These are phyloP conservation scores for Chiroxiphia lanceolata DNA, from an alignment of 2,797 vertebrate species.

Conservation along the genomic window DNA sequence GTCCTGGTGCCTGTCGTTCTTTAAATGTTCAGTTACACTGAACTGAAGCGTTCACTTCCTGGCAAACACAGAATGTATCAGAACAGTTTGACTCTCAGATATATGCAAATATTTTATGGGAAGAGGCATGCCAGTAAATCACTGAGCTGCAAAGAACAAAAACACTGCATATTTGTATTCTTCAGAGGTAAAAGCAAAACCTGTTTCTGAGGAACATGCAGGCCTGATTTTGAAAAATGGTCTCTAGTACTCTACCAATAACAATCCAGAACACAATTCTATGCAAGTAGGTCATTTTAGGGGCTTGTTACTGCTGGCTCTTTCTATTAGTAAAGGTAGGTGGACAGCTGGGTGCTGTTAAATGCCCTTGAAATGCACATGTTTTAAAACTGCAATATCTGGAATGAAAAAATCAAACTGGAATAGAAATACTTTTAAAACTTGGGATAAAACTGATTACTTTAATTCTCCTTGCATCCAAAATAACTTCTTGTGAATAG, in stretches of 20 bases:
- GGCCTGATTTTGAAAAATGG: conserved; percentile 14
- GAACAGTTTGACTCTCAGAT: conserved; percentile 60
- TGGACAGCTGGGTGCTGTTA: neutral
- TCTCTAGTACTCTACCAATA: neutral
- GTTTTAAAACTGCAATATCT: neutral
- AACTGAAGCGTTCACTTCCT: conserved; percentile 47
- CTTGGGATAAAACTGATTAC: neutral
- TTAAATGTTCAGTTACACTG: conserved; percentile 41
- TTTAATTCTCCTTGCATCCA: no score
- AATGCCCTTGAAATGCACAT: neutral
- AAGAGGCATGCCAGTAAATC: conserved; percentile 60
- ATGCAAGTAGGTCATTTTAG: neutral
- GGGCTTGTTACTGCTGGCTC: neutral
- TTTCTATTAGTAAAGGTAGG: neutral
- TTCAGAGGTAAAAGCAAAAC: conserved; percentile 38
- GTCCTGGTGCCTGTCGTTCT: conserved; percentile 42
- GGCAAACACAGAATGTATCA: conserved; percentile 54
- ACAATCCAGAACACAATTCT: neutral
- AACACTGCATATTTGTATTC: conserved; percentile 56
- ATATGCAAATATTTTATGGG: conserved; percentile 67
- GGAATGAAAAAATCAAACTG: neutral
- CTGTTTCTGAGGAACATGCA: neutral
- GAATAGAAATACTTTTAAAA: neutral
- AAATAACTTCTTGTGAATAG: neutral
- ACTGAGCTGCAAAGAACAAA: conserved; percentile 63